phyloP scores from a whole-genome alignment of 2,797 vertebrate species.

The Antrozous pallidus region DNA sequence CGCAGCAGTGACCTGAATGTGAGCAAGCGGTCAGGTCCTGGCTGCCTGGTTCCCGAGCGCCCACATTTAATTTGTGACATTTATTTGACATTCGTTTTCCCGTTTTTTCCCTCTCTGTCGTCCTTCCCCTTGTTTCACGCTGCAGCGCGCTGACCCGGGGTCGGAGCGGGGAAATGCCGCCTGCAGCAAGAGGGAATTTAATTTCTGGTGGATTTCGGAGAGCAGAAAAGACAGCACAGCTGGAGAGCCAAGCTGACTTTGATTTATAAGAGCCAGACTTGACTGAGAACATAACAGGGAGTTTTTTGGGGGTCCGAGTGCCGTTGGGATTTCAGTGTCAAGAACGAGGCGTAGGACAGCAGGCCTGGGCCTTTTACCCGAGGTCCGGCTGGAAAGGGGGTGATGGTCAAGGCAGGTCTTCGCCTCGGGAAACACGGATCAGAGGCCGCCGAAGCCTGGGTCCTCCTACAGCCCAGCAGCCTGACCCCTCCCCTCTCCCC shows the following conservation, averaged over 20 bases:
- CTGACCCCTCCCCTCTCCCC: no score
- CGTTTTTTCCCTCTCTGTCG: not conserved
- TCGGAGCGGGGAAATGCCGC: not conserved
- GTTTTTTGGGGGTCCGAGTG: not conserved
- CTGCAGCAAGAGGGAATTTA: not conserved
- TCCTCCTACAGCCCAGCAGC: fast-evolving
- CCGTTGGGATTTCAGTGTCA: not conserved
- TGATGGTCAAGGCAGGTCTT: not conserved
- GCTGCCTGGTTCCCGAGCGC: not conserved
- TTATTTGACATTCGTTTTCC: not conserved
- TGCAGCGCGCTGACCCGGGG: not conserved
- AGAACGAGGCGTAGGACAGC: not conserved
- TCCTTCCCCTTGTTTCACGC: not conserved
- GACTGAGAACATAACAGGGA: not conserved
- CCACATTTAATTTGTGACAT: not conserved
- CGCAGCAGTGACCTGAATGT: not conserved
- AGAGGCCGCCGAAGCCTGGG: fast-evolving
- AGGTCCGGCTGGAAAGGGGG: not conserved
- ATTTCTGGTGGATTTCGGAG: not conserved
- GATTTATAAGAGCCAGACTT: not conserved
- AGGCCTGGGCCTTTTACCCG: not conserved
- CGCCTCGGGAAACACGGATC: not conserved
- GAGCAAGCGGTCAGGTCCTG: not conserved
- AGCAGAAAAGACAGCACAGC: not conserved
- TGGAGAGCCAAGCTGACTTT: not conserved